These are phyloP conservation scores for Tetramorium bicarinatum DNA, from an alignment of 2,888 invertebrate genomes.

Conservation along the genomic window DNA sequence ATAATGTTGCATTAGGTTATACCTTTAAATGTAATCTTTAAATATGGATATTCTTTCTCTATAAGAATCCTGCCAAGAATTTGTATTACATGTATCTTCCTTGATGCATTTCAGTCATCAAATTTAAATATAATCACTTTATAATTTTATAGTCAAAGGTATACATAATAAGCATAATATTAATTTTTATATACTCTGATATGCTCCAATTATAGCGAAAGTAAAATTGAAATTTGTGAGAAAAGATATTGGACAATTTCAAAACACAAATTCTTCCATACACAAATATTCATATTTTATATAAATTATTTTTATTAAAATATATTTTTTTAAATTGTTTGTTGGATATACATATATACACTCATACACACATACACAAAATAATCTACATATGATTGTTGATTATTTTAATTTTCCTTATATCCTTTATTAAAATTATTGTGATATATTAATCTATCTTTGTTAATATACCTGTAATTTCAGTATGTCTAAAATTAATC, in stretches of 20 bases:
- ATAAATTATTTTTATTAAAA: constrained; percentile 8
- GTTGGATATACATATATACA: no score
- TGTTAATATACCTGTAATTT: constrained; percentile 50
- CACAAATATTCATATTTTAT: constrained; percentile 11
- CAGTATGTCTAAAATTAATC: constrained; percentile 21
- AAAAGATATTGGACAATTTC: constrained; percentile 13
- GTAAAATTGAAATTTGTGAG: constrained; percentile 12
- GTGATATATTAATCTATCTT: constrained; percentile 39
- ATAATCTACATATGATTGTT: not conserved
- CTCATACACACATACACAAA: no score
- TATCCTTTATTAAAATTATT: constrained; percentile 25
- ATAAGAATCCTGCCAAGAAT: not conserved
- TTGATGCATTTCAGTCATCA: constrained; percentile 4
- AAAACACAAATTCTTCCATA: not conserved
- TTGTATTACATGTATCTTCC: not conserved
- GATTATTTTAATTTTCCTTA: constrained; percentile 27
- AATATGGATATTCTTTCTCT: not conserved
- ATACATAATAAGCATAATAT: constrained; percentile 19
- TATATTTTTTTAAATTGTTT: not conserved
- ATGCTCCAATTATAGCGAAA: not conserved
- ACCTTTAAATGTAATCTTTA: constrained; percentile 33
- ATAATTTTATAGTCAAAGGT: constrained; percentile 31
- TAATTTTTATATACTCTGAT: constrained; percentile 29
- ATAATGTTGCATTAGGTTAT: constrained; percentile 70
- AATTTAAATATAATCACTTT: not conserved